These are phyloP conservation scores for Muscicapa striata DNA, from an alignment of 2,797 vertebrate species.

Conservation along the genomic window DNA sequence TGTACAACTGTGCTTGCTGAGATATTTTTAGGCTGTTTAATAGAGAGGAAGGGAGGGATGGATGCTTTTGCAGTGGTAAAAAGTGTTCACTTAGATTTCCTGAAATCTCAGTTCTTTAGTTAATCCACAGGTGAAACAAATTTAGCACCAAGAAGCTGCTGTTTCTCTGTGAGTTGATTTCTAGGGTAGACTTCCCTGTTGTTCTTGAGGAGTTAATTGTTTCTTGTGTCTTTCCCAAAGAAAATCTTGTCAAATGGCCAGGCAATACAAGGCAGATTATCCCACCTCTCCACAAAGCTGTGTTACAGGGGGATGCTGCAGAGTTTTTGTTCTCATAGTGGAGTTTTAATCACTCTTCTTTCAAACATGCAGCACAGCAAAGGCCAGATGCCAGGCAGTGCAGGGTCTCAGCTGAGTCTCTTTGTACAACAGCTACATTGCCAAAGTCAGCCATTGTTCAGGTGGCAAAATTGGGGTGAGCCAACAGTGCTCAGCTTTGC, in stretches of 20 bases:
- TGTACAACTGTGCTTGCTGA: not conserved
- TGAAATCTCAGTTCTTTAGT: not conserved
- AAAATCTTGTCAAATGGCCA: not conserved
- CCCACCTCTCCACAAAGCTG: not conserved
- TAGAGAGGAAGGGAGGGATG: not conserved
- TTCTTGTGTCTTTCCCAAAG: not conserved
- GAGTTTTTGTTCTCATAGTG: not conserved
- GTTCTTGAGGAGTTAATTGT: not conserved
- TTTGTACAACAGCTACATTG: not conserved
- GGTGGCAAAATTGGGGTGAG: not conserved
- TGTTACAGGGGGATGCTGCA: not conserved
- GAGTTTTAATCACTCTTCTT: not conserved
- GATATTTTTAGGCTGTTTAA: not conserved
- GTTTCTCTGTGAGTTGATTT: not conserved
- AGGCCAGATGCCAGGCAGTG: not conserved
- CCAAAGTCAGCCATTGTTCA: not conserved
- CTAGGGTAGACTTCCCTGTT: not conserved
- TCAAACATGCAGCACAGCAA: not conserved
- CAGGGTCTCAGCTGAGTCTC: not conserved
- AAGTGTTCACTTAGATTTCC: not conserved
- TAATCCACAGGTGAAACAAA: not conserved
- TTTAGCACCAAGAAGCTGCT: not conserved
- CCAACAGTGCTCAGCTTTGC: not conserved
- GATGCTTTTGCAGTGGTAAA: not conserved
- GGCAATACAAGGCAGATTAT: not conserved